A percentile compares a stretch with the other conserved stretches of the same genome.
Evolutionary conservation across 2,888 invertebrate species (phyloP).

Genomic region (Drosophila antonietae): DNA sequence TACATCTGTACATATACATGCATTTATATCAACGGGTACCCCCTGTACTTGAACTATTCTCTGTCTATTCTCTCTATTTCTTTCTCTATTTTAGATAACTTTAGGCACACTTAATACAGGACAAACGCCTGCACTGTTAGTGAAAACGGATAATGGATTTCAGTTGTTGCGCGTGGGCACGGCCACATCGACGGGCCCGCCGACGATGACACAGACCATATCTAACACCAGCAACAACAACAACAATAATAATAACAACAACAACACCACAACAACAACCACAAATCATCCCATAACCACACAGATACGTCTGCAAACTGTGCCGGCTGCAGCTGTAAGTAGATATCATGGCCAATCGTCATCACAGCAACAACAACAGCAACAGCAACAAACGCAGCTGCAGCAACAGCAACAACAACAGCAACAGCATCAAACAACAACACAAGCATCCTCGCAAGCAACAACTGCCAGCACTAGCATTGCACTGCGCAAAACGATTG

Average conservation of each 20-base stretch:
- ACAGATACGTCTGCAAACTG: slow-evolving; percentile 93
- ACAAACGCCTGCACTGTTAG: slow-evolving; percentile 94
- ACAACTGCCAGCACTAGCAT: slow-evolving; percentile 83
- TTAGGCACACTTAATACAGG: slow-evolving; percentile 94
- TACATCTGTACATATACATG: slow-evolving; percentile 30
- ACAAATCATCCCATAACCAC: slow-evolving; percentile 87
- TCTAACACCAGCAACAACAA: slow-evolving; percentile 83
- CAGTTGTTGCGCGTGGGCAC: slow-evolving; percentile 96
- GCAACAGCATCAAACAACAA: slow-evolving; percentile 60
- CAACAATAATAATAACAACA: slow-evolving; percentile 54
- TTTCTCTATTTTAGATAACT: slow-evolving; percentile 88
- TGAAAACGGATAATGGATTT: slow-evolving; percentile 98
- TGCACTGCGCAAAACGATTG: slow-evolving; percentile 87
- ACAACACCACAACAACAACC: slow-evolving; percentile 72
- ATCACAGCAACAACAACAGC: slow-evolving; percentile 85
- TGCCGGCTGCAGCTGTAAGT: slow-evolving; percentile 94
- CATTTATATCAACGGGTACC: slow-evolving; percentile 40
- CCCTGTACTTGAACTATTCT: slow-evolving; percentile 41
- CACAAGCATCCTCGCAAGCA: slow-evolving; percentile 68
- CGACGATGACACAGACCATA: slow-evolving; percentile 84
- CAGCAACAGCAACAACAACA: slow-evolving; percentile 57
- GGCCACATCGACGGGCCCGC: slow-evolving; percentile 88
- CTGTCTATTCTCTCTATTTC: slow-evolving; percentile 48
- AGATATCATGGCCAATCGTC: slow-evolving; percentile 88
- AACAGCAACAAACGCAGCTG: slow-evolving; percentile 60